Percentiles rank a stretch among this genome's conserved stretches.
Conservation (phyloP, 2,888 invertebrate species). For the Paralinhomoeus sp. region DNA sequence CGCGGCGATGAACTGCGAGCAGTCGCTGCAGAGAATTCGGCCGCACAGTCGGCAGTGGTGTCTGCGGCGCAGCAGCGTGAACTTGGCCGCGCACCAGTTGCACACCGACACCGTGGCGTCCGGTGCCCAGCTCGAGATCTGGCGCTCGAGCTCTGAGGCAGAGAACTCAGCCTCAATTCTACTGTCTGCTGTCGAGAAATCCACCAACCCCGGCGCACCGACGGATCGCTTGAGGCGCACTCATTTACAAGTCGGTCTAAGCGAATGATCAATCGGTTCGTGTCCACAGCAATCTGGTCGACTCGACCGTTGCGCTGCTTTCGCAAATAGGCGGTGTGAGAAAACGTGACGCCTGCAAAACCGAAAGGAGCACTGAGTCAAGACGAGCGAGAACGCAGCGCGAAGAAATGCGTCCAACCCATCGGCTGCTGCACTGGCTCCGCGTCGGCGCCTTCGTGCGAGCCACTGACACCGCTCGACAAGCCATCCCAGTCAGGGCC, state of each 20-base stretch:
- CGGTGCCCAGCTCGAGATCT: constrained; percentile 68
- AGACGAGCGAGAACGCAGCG: constrained; percentile 23
- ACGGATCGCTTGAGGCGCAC: constrained; percentile 39
- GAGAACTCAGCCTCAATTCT: too few relatives aligned
- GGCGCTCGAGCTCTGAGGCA: constrained; percentile 38
- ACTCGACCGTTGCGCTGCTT: constrained; percentile 42
- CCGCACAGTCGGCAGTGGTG: constrained; percentile 75
- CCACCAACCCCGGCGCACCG: constrained; percentile 10
- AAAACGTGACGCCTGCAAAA: constrained; percentile 37
- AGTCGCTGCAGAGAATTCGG: constrained; percentile 16
- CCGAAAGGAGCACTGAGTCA: constrained; percentile 7
- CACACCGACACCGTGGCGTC: constrained; percentile 69
- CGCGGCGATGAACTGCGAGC: constrained; percentile 21
- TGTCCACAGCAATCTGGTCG: constrained; percentile 72
- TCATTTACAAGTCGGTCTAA: constrained; percentile 66
- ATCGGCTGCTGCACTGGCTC: neutral
- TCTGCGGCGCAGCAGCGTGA: constrained; percentile 47
- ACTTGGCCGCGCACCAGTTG: constrained; percentile 66
- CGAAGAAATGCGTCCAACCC: neutral
- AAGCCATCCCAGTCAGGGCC: too few relatives aligned
- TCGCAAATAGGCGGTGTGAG: constrained; percentile 52
- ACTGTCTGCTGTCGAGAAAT: neutral
- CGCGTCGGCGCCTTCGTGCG: too few relatives aligned
- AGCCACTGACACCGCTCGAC: too few relatives aligned
- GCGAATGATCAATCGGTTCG: constrained; percentile 77